phyloP scores from a whole-genome alignment of 2,113 vertebrate genomes.

The Esox niger region DNA sequence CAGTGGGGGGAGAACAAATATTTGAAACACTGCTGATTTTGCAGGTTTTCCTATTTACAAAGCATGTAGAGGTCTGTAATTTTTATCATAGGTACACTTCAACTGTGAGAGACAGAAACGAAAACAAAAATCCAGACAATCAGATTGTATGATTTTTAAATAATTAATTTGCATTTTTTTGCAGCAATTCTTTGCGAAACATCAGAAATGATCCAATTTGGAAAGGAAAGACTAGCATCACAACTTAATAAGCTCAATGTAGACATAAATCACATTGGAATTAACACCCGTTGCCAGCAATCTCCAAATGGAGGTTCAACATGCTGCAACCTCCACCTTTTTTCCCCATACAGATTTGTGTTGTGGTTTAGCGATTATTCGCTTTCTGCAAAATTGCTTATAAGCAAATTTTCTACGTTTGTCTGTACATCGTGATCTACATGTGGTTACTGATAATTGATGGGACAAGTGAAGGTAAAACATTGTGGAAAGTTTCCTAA shows the following conservation, averaged over 20 bases:
- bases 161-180: too few species aligned
- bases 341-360: constrained; percentile 1
- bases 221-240: constrained; percentile 56
- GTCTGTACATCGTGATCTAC: not conserved
- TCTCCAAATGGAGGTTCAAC: constrained; percentile 19
- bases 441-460: not conserved
- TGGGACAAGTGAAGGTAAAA: too few species aligned
- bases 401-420: not conserved
- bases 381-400: constrained; percentile 10
- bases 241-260: constrained; percentile 63
- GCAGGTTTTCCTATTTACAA: too few species aligned
- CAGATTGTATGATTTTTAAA: too few species aligned
- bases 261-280: constrained; percentile 65
- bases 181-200: too few species aligned
- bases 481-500: too few species aligned
- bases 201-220: constrained; percentile 62
- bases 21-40: too few species aligned
- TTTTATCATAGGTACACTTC: too few species aligned
- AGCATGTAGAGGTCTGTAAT: too few species aligned
- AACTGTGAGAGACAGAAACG: too few species aligned
- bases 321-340: constrained; percentile 27
- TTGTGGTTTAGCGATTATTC: constrained; percentile 17
- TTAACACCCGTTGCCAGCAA: constrained; percentile 38
- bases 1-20: too few species aligned
- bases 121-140: too few species aligned